Base-by-base conservation (phyloP, 2,888 invertebrate species). In the Pristionchus exspectatus region DNA sequence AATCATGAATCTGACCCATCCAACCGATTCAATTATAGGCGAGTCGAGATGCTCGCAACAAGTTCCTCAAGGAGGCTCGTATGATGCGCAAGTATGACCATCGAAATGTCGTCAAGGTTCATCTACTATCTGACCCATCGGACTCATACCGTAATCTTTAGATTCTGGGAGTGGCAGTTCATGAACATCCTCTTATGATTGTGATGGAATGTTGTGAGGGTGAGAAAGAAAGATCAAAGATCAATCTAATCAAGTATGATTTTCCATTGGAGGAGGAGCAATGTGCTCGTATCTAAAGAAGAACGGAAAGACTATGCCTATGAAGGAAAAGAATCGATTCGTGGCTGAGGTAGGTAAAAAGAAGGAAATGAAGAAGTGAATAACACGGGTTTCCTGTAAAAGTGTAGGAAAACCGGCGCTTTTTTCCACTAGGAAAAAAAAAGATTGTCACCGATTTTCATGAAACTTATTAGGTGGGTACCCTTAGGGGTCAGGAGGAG, bases 11-110 rank as follows among this genome's bases (percentile, higher is more conserved):
- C 33, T 83, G 54, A 50, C 74, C 33, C 74, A 74, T 74, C 74
- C 38, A 88, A 27, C 33, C 21, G 0, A 63, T 63, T 33, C 24
- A 27, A 90, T 90, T 24, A 50, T 88, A 92, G 88, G 91, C 91
- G 89, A 92, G 92, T 9, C 66, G 92, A 1, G 92, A 92, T 27
- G 91, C 92, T 3, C 90, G 93, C 4, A 91, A 92, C 12, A 92
- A 93, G 84, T 94, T 94, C 90, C 93, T 94, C 93, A 93, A 93
- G 89, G 94, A 94, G 85, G 94, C 94, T 0, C 89, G 94, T 16
- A 89, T 94, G 77, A 94, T 94, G 94, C 86, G 94, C 27, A 93
- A 93, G 87, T 92, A 91, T 89, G 89, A 91, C 24, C 94, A 94
- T 90, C 89, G 90, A n/a, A 92, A 94, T 72, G 93, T 94, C 30